phyloP scores from a whole-genome alignment of 2,888 invertebrate genomes.

The Belgica antarctica region DNA sequence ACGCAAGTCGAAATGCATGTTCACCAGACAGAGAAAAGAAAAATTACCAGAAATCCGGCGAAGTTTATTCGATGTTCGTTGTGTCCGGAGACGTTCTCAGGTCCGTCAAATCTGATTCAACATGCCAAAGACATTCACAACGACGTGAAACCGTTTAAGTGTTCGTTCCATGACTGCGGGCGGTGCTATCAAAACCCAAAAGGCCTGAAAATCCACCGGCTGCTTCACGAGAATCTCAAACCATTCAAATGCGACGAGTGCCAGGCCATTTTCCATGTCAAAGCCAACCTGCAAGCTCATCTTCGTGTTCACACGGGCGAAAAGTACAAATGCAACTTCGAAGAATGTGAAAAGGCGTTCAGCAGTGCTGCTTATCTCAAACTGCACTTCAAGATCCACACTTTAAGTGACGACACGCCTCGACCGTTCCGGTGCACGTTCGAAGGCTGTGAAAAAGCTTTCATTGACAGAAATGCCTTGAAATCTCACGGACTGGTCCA shows the following conservation, averaged over 20 bases:
- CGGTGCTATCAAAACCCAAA: slow-evolving; percentile 16
- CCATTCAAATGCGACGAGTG: slow-evolving; percentile 33
- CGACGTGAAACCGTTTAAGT: slow-evolving; percentile 32
- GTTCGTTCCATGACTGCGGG: not conserved
- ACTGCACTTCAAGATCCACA: slow-evolving; percentile 8
- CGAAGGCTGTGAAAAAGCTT: slow-evolving; percentile 11
- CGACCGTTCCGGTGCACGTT: not conserved
- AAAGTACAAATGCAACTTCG: not conserved
- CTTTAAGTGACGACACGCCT: not conserved
- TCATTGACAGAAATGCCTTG: not conserved
- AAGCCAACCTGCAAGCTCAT: slow-evolving; percentile 20
- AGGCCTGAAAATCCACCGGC: slow-evolving; percentile 31
- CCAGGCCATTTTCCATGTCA: slow-evolving; percentile 22
- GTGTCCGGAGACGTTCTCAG: slow-evolving; percentile 18
- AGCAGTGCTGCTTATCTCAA: not conserved
- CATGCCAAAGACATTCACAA: slow-evolving; percentile 26
- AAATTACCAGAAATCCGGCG: not conserved
- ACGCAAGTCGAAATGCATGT: not conserved
- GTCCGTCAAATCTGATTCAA: slow-evolving; percentile 23
- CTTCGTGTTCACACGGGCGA: slow-evolving; percentile 16
- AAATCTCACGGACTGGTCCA: slow-evolving; percentile 6
- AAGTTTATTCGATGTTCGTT: not conserved
- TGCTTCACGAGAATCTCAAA: not conserved
- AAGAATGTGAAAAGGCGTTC: not conserved
- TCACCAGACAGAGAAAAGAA: not conserved